Evolutionary conservation across 2,797 vertebrate genomes (phyloP), one percentile per base, ranked within the genome.

Genomic region (Platalea minor): DNA sequence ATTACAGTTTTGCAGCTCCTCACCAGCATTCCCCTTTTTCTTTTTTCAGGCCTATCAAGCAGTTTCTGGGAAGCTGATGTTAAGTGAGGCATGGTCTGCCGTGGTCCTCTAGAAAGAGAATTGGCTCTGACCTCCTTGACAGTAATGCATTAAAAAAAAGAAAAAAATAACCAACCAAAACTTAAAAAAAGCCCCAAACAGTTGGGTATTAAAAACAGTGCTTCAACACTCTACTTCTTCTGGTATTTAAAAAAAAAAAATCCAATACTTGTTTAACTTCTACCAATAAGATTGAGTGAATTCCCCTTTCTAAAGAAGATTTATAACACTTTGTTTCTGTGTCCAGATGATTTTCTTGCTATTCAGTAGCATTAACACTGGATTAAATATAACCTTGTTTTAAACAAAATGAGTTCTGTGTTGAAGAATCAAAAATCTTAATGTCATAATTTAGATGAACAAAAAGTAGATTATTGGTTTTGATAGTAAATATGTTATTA

Each of bases 401-500:
- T 54, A 53, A 64, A 28, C 6, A 46, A 69, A 33, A 4, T 37
- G 37, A 43, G 4, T 33, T 53, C 31, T 64, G 21, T 28, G 39
- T 18, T 64, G 61, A 64, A 51, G n/a, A 75, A 69, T 54, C 16
- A 72, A 70, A 76, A 37, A 37, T 48, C 3, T 11, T 64, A 29
- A 79, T 74, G 17, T 37, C 10, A 23, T 64, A 48, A n/a, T 54
- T 72, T 65, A 80, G 5, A 60, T 54, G 33, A 43, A 67, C 7
- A 67, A 26, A 21, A 41, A 35, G 11, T 43, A 31, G 21, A 9
- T 41, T 17, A 54, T 13, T 67, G 33, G 11, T 59, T 89, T 54
- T 43, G 26, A 10, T 61, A 79, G 15, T 25, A 43, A 68, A 17
- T 2, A 3, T 0, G 1, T 48, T 45, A 14, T 28, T 53, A 57